Evolutionary conservation across 2,888 invertebrate genomes (phyloP), one percentile per base, ranked within the genome.

Genomic region (Cremastinae sp.): DNA sequence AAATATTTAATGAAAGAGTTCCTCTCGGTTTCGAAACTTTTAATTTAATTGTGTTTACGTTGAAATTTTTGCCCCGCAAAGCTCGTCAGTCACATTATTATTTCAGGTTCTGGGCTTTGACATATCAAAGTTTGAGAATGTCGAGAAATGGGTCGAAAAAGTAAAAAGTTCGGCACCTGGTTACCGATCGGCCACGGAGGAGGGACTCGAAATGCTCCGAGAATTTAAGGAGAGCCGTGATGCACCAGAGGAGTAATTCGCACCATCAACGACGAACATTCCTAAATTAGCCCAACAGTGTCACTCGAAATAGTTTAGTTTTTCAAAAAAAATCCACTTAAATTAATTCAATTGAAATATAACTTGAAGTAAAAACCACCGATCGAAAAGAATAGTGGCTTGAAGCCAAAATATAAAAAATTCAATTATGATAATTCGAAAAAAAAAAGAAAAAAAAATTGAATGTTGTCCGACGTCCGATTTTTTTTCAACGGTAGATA

Each of bases 101-200:
- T 54, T 82, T 59, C 75, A 89, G 89, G 81, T 73, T 5, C 79
- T 86, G 1, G 85, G 85, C 20, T 89, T 88, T 45, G 83, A 88
- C 1, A 41, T 86, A 14, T 78, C 75, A 83, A 93, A 93, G 83
- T 95, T 93, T 90, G 88, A 92, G 53, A 95, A 96, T 83, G 92
- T 96, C 64, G 89, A 90, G 73, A 94, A 92, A 75, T 95, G 94
- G 94, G 91, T 91, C 83, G 91, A 91, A 16, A 92, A 91, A 76
- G 91, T 92, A 68, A 93, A 94, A 89, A 88, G 89, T 49, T 91
- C 91, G 0, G 91, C 92, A 36, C 92, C 93, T 8, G 94, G 93
- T 54, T 94, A 93, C 83, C 90, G 88, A 41, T 90, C 90, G 64
- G 85, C 86, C 20, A 91, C 91, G 68, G 90, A 70, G 0, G 86